phyloP scores from a whole-genome alignment of 2,113 vertebrate genomes.

The Dascyllus trimaculatus region DNA sequence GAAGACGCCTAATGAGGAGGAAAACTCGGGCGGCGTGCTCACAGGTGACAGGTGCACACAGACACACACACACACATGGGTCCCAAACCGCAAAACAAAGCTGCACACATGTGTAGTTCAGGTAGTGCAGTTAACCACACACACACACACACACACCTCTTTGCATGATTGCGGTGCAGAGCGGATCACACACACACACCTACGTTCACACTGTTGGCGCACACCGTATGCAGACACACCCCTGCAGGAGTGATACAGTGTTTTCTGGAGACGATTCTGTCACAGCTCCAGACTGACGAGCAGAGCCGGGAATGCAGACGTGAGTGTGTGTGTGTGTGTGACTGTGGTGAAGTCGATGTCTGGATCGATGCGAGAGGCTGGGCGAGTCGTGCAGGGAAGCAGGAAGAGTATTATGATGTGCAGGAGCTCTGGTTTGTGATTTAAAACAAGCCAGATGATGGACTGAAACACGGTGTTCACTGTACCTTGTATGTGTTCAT shows the following conservation, averaged over 20 bases:
- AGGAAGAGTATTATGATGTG: neutral
- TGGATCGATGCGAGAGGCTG: constrained; percentile 54
- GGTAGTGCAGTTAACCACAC: neutral
- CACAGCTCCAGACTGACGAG: constrained; percentile 39
- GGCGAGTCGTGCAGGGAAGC: neutral
- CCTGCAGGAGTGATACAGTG: constrained; percentile 12
- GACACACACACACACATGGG: constrained; percentile 13
- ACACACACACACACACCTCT: constrained; percentile 21
- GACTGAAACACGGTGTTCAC: neutral
- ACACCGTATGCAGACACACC: neutral
- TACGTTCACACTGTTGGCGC: constrained; percentile 1
- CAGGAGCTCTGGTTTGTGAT: constrained; percentile 23
- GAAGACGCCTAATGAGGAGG: constrained; percentile 68
- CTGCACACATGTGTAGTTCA: neutral
- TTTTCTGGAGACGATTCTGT: constrained; percentile 17
- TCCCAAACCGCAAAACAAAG: constrained; percentile 39
- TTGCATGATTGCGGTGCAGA: constrained; percentile 17
- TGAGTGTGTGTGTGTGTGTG: constrained; percentile 3
- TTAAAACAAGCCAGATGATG: neutral
- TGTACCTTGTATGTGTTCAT: neutral
- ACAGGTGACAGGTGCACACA: constrained; percentile 70
- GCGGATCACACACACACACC: constrained; percentile 17
- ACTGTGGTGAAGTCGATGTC: constrained; percentile 24
- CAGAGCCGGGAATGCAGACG: constrained; percentile 11
- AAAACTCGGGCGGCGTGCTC: constrained; percentile 56